Evolutionary conservation across 2,113 vertebrate species (phyloP), one percentile per base, ranked within the genome.

Genomic region (Pseudopodoces humilis): DNA sequence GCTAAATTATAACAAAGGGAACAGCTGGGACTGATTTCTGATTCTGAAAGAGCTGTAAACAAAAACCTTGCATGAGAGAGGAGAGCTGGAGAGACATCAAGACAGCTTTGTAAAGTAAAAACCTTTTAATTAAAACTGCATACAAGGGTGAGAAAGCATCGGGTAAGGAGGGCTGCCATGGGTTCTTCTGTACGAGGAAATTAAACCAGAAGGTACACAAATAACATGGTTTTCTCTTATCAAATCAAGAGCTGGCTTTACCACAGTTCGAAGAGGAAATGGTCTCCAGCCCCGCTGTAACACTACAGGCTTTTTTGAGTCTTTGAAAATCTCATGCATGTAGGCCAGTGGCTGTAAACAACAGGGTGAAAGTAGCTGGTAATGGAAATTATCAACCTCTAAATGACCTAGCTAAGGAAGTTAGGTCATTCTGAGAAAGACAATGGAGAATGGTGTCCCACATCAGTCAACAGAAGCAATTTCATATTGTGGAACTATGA

Each of bases 21-120:
- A 88, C 56, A 95, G 60, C 72, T 91, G 80, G 59, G 35, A 88
- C 47, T 68, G 52, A 85, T 94, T 92, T 94, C 46, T 87, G n/a
- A 84, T 86, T 87, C 65, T 75, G 24, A 46, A 82, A 71, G 27
- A 71, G n/a, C 44, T 60, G 62, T 91, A 72, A 67, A 65, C 41
- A 64, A 83, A 78, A 89, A 15, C 13, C 82, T 75, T 81, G 14
- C 24, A 43, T 82, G 23, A 90, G 41, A 64, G 41, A 49, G 21
- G 44, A 85, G n/a, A 87, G 13, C 25, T 64, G 39, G 28, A 88
- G n/a, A 80, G 22, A 59, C 16, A 78, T 47, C 65, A 71, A 19
- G 33, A 49, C 14, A 79, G 12, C 17, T 92, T 71, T 7, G 2
- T 81, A 67, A 83, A 63, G 20, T 46, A 55, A 86, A 95, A 94